Evolutionary conservation across 2,113 vertebrate species (phyloP).

Genomic region (Andinoacara biseriatus): DNA sequence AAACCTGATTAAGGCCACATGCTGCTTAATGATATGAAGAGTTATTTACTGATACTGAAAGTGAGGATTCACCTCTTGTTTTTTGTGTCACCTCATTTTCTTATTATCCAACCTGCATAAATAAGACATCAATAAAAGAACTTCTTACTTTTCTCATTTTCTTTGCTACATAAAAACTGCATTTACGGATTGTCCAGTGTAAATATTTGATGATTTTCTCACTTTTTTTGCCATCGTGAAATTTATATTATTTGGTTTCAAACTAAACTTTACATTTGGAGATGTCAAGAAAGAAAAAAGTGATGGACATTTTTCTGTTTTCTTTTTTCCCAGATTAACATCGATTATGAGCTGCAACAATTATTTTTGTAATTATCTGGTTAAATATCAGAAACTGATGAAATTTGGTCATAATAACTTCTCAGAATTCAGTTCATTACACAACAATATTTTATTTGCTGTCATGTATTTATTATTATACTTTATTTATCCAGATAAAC

Average conservation of each 20-base stretch:
- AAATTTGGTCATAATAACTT: neutral
- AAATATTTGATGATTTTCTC: rapidly evolving
- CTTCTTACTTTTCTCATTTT: neutral
- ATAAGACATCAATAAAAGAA: neutral
- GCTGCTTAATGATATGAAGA: neutral
- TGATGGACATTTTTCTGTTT: neutral
- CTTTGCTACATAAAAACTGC: neutral
- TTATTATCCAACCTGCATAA: neutral
- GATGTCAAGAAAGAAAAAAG: too few species aligned
- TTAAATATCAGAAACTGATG: neutral
- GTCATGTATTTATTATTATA: neutral
- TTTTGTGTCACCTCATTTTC: neutral
- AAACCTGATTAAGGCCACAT: neutral
- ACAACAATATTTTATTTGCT: neutral
- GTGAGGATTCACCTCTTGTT: neutral
- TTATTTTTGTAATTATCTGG: neutral
- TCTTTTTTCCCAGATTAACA: too few species aligned
- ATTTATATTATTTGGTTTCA: neutral
- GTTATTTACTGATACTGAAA: neutral
- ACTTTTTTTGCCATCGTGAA: neutral
- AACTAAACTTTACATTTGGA: neutral
- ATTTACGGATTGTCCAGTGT: rapidly evolving
- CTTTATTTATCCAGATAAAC: too few species aligned
- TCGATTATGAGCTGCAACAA: neutral
- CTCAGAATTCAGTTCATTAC: neutral